These are phyloP conservation scores for Antheraea assamensis DNA, from an alignment of 2,888 invertebrate species.

Conservation along the genomic window DNA sequence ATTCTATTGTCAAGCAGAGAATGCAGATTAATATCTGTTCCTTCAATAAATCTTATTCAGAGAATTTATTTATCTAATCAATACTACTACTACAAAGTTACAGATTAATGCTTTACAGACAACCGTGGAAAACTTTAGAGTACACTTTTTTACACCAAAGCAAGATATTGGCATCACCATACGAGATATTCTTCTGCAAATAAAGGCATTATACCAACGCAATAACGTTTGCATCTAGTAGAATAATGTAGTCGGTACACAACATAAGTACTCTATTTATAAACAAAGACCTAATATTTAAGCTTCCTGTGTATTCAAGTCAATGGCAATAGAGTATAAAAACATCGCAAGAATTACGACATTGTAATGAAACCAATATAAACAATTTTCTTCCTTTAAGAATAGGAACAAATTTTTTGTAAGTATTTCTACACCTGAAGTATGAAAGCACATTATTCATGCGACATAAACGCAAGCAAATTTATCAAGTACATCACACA, in stretches of 20 bases:
- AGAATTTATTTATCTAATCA: neutral
- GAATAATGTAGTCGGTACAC: neutral
- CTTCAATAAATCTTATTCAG: conserved; percentile 24
- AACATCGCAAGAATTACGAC: neutral
- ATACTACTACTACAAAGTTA: neutral
- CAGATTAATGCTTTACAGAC: neutral
- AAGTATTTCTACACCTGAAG: neutral
- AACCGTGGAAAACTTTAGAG: neutral
- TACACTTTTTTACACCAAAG: too few relatives aligned
- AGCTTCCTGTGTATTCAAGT: neutral
- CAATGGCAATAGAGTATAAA: neutral
- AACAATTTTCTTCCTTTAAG: neutral
- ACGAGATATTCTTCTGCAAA: neutral
- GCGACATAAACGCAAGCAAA: neutral
- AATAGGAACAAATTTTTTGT: neutral
- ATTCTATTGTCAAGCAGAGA: conserved; percentile 84
- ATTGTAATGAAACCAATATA: neutral
- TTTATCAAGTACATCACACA: neutral
- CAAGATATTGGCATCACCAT: neutral
- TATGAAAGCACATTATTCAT: neutral
- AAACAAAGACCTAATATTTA: neutral
- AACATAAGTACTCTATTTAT: neutral
- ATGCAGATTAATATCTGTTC: conserved; percentile 73
- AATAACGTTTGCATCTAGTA: neutral
- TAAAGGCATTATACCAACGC: neutral